Evolutionary conservation across 2,113 vertebrate species (phyloP), one percentile per base, ranked within the genome.

Genomic region (Solenodon paradoxus): DNA sequence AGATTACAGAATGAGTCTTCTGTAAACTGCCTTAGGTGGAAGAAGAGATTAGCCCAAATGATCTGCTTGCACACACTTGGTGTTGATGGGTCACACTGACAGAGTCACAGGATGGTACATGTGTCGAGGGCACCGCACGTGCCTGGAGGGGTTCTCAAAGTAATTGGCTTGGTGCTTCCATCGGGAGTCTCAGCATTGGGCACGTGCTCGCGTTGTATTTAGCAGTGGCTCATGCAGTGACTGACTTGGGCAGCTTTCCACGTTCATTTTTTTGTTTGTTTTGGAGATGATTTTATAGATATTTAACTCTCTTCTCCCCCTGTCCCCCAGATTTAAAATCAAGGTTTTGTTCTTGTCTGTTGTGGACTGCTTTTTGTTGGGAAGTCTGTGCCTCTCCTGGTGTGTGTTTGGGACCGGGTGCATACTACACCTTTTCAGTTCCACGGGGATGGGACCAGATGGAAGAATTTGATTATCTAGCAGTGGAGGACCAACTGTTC

Each of bases 401-500:
- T 99, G 99, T 99, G 99, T 99, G 98, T 99, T 99, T 99, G 99
- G 99, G 99, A 99, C 99, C 98, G 96, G 99, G 99, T 99, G 99
- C 99, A 98, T 98, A 98, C 99, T 99, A 99, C 99, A 99, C 99
- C 99, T 99, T 99, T 99, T 99, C 98, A 98, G 99, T 99, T 99
- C 99, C 99, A 98, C 98, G 97, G 99, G 99, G 99, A 99, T 98
- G 99, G 98, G 99, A 99, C 99, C 99, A 99, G 99, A 99, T 99
- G 99, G 99, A 99, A 99, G 99, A 99, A 99, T 99, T 99, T 99
- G 99, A 99, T 99, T 99, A 99, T 99, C 99, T 99, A 99, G 99
- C 99, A 99, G 99, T 99, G 99, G 99, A 99, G 99, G 99, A 99
- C 99, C 99, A 99, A 99, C 99, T 99, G 99, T 99, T 99, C 99